Percentiles rank a stretch among this genome's conserved stretches.
These are phyloP conservation scores for Ivindomyrus marchei DNA, from an alignment of 2,113 vertebrate species.

Conservation along the genomic window DNA sequence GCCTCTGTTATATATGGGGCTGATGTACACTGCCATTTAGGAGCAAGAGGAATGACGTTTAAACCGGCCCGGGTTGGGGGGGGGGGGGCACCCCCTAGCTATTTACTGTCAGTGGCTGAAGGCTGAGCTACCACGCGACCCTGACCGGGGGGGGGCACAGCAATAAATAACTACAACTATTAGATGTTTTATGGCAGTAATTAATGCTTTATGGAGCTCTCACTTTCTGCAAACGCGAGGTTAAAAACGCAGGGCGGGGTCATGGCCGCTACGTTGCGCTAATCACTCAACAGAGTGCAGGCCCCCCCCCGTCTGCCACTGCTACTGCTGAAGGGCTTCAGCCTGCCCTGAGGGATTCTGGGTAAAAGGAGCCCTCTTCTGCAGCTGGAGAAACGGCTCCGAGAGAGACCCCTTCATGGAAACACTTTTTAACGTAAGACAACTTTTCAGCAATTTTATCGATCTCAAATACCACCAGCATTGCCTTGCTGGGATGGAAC, in stretches of 20 bases:
- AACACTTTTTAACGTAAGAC: background rate
- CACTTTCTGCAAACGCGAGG: constrained; percentile 31
- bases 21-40: constrained; percentile 12
- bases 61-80: background rate
- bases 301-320: background rate
- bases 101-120: background rate
- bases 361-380: background rate
- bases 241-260: constrained; percentile 17
- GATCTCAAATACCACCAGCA: background rate
- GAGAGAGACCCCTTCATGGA: background rate
- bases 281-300: background rate
- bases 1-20: constrained; percentile 18
- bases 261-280: background rate
- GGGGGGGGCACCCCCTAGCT: background rate
- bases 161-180: constrained; percentile 38
- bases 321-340: background rate
- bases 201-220: constrained; percentile 44
- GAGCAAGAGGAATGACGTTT: constrained; percentile 16
- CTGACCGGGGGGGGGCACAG: constrained; percentile 15
- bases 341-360: background rate
- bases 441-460: background rate
- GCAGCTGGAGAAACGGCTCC: background rate
- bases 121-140: background rate
- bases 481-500: background rate
- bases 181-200: constrained; percentile 39